Percentiles rank a stretch among this genome's conserved stretches.
Conservation (phyloP, 2,113 vertebrate species). For the Neodon shergylaensis region DNA sequence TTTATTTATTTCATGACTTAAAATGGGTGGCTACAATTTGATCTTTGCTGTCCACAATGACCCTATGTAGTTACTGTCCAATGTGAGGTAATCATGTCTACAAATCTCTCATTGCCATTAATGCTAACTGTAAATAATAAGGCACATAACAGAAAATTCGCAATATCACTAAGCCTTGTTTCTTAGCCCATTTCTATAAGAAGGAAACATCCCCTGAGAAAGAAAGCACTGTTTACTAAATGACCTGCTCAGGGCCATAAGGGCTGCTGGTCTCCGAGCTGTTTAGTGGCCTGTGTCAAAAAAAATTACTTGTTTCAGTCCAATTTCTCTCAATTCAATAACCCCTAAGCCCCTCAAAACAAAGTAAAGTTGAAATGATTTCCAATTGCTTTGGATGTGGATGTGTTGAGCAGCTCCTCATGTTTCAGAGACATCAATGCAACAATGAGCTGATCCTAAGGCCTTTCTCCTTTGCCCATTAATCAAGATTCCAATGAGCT, state of each 20-base stretch:
- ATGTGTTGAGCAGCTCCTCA: conserved; percentile 68
- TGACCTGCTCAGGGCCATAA: conserved; percentile 38
- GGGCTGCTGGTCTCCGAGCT: conserved; percentile 60
- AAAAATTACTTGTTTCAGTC: conserved; percentile 78
- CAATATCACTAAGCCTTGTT: not conserved
- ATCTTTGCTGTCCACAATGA: not conserved
- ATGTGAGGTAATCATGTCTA: not conserved
- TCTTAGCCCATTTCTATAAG: not conserved
- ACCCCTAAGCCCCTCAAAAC: conserved; percentile 75
- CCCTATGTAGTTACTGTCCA: not conserved
- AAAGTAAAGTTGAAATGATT: conserved; percentile 80
- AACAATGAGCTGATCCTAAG: conserved; percentile 71
- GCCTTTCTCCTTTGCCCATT: conserved; percentile 73
- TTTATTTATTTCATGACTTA: not conserved
- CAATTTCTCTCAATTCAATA: conserved; percentile 79
- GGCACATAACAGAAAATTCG: not conserved
- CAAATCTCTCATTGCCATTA: not conserved
- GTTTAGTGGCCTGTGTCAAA: conserved; percentile 77
- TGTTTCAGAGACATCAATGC: conserved; percentile 64
- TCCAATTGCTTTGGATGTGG: conserved; percentile 74
- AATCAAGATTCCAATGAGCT: conserved; percentile 78
- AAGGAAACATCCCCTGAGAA: not conserved
- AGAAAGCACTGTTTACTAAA: conserved; percentile 41
- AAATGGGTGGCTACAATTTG: not conserved
- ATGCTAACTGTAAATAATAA: not conserved